Percentiles rank a stretch among this genome's conserved stretches.
These are phyloP conservation scores for Thecocarcelia acutangulata DNA, from an alignment of 2,888 invertebrate genomes.

Conservation along the genomic window DNA sequence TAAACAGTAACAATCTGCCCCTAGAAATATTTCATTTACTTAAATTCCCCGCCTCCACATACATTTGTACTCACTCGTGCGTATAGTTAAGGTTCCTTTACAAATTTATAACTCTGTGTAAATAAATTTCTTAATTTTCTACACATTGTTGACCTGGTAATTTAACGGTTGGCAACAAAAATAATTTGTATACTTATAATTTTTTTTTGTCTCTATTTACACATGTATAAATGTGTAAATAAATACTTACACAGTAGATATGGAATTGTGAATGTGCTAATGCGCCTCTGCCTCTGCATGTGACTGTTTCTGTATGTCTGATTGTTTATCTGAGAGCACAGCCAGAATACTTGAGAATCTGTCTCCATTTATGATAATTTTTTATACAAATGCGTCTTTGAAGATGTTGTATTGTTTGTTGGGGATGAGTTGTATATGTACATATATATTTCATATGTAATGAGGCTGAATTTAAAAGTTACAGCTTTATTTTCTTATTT, in stretches of 20 bases:
- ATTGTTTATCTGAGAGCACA: slow-evolving; percentile 32
- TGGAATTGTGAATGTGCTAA: neutral
- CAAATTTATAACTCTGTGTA: slow-evolving; percentile 12
- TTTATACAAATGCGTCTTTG: slow-evolving; percentile 52
- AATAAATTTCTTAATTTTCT: slow-evolving; percentile 42
- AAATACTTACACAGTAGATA: neutral
- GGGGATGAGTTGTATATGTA: slow-evolving; percentile 4
- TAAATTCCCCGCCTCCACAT: neutral
- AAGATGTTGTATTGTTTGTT: slow-evolving; percentile 36
- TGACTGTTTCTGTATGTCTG: neutral
- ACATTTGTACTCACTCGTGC: too few relatives aligned
- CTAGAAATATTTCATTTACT: neutral
- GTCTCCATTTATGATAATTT: slow-evolving; percentile 54
- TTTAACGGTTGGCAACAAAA: slow-evolving; percentile 50
- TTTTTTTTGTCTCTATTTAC: too few relatives aligned
- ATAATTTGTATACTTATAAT: slow-evolving; percentile 27
- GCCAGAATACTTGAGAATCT: slow-evolving; percentile 24
- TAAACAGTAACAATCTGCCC: too few relatives aligned
- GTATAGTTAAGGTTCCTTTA: neutral
- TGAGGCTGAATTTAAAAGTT: too few relatives aligned
- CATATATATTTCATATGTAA: neutral
- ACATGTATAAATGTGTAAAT: slow-evolving; percentile 16
- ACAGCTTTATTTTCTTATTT: too few relatives aligned
- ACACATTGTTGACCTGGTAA: slow-evolving; percentile 64
- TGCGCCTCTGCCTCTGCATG: neutral